Evolutionary conservation across 2,888 invertebrate genomes (phyloP).

Genomic region (Unio delphinus): DNA sequence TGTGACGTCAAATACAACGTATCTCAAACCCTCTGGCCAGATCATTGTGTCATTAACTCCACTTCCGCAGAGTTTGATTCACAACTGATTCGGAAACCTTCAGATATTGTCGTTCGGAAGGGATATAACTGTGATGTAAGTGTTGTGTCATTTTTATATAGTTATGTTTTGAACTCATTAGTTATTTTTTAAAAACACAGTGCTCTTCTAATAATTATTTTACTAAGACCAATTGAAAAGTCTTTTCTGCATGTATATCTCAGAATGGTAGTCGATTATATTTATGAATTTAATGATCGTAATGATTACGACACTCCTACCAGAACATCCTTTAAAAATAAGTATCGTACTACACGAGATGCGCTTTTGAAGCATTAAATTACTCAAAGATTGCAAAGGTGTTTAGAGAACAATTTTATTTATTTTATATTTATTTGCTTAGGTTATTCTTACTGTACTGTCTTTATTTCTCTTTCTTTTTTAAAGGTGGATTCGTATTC

Average conservation of each 20-base stretch:
- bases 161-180: too few relatives aligned
- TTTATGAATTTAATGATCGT: too few relatives aligned
- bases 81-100: conserved; percentile 12
- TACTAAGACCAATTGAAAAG: too few relatives aligned
- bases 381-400: too few relatives aligned
- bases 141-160: not conserved
- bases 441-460: not conserved
- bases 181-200: too few relatives aligned
- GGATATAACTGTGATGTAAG: conserved; percentile 53
- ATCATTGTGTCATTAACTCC: conserved; percentile 58
- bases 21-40: conserved; percentile 60
- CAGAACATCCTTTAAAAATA: too few relatives aligned
- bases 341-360: too few relatives aligned
- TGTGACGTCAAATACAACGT: conserved; percentile 39
- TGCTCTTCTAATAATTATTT: too few relatives aligned
- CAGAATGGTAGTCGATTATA: too few relatives aligned
- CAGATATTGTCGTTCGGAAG: conserved; percentile 52
- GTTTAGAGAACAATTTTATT: not conserved
- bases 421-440: not conserved
- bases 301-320: too few relatives aligned
- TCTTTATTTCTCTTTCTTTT: not conserved
- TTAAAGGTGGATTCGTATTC: conserved; percentile 59
- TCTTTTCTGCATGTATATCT: too few relatives aligned
- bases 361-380: too few relatives aligned
- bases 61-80: conserved; percentile 43